Conservation (phyloP, 1,140 invertebrate species). For the Atta texana region DNA sequence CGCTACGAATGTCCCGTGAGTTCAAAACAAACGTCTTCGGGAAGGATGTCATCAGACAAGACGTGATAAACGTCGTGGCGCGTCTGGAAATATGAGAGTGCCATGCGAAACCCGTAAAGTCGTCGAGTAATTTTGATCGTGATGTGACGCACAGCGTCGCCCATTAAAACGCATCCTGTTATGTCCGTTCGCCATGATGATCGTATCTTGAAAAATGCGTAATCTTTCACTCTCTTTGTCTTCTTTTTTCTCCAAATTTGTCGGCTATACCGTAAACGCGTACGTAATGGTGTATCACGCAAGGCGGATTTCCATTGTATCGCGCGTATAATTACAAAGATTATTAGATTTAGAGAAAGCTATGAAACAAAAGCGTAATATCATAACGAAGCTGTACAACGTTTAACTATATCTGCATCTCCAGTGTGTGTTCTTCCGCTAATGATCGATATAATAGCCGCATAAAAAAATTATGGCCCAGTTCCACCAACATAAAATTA, state of each 20-base stretch:
- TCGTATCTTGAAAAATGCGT: slow-evolving; percentile 17
- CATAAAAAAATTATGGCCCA: background rate
- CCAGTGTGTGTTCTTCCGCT: background rate
- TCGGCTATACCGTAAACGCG: background rate
- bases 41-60: slow-evolving; percentile 67
- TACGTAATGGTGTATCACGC: background rate
- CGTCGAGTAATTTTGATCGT: slow-evolving; percentile 61
- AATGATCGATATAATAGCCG: slow-evolving; percentile 1
- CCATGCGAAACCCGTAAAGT: slow-evolving; percentile 55
- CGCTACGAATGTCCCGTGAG: slow-evolving; percentile 62
- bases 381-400: background rate
- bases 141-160: slow-evolving; percentile 13
- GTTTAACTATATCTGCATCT: background rate
- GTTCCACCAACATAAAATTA: too few relatives aligned
- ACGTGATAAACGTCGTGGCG: slow-evolving; percentile 68
- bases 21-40: slow-evolving; percentile 74
- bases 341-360: background rate
- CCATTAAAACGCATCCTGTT: slow-evolving; percentile 44
- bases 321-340: background rate
- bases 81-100: slow-evolving; percentile 66
- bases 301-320: background rate
- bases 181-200: background rate
- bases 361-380: background rate
- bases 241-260: slow-evolving; percentile 1
- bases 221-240: too few relatives aligned